phyloP scores from a whole-genome alignment of 2,888 invertebrate species.

The Magallana nippona region DNA sequence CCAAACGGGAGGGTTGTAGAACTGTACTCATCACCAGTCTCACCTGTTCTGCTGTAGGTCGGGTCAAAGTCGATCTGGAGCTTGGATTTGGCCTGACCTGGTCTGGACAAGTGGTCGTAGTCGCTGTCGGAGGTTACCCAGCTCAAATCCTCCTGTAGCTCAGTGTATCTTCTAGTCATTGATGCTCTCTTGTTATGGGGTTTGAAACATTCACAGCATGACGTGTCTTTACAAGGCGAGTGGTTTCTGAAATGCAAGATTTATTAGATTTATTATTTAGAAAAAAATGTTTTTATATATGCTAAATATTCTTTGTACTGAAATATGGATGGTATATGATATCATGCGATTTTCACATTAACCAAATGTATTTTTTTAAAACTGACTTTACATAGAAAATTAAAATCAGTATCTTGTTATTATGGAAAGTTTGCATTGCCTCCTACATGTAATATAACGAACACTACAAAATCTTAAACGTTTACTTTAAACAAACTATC shows the following conservation, averaged over 20 bases:
- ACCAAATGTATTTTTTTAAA: no score
- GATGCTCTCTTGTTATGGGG: neutral
- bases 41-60: neutral
- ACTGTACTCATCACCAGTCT: neutral
- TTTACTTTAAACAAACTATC: neutral
- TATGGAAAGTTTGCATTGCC: no score
- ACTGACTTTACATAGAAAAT: no score
- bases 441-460: no score
- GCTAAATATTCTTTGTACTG: no score
- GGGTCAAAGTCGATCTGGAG: constrained; percentile 2
- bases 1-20: neutral
- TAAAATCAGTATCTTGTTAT: no score
- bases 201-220: neutral
- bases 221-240: neutral
- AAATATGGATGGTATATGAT: no score
- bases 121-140: neutral
- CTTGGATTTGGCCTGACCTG: constrained; percentile 11
- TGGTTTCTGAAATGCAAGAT: neutral
- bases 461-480: no score
- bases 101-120: constrained; percentile 2
- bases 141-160: constrained; percentile 13
- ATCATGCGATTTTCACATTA: no score
- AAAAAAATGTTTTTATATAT: no score
- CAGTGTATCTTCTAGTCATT: neutral
- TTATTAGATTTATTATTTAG: no score